Evolutionary conservation across 2,113 vertebrate species (phyloP), one percentile per base, ranked within the genome.

Genomic region (Morone saxatilis): DNA sequence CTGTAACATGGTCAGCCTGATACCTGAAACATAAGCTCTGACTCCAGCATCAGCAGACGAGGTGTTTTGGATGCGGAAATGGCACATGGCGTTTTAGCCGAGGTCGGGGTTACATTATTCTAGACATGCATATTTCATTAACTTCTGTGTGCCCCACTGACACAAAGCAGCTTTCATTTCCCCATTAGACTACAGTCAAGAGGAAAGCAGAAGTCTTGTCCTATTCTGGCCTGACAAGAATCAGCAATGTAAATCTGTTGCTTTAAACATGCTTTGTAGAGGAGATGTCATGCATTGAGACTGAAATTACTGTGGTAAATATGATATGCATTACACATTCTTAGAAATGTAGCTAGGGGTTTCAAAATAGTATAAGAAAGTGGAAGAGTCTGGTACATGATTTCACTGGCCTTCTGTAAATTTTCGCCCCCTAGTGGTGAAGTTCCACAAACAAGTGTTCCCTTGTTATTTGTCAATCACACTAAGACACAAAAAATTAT

Each of bases 161-260:
- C 85, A 91, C 88, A 89, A 72, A 74, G 85, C 76, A 77, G 86
- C 92, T 93, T 92, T 93, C 89, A 86, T 88, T 91, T 92, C 91
- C 85, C 89, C 84, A 88, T 91, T 65, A 84, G 70, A 56, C 77
- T 13, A 51, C 56, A 69, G 90, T 77, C 45, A 25, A 57, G 56
- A 83, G 69, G 59, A 88, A 89, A 90, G 81, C 83, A 88, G 75
- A 88, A 89, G 86, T 80, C 71, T 72, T 78, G 78, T 77, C 67
- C 68, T 72, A 4, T 77, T 90, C 54, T 78, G 71, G 41, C 78
- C 71, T 54, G 31, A 72, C 51, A 67, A 85, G 43, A 84, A 69
- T 77, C 80, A 50, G 22, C 7, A 0, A 60, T 41, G 63, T 72
- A 41, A 67, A 80, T 79, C n/a, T 59, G 16, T 66, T 69, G 9